A percentile compares a stretch with the other conserved stretches of the same genome.
These are phyloP conservation scores for Pantelozetes paolii DNA, from an alignment of 2,888 invertebrate genomes.

Conservation along the genomic window DNA sequence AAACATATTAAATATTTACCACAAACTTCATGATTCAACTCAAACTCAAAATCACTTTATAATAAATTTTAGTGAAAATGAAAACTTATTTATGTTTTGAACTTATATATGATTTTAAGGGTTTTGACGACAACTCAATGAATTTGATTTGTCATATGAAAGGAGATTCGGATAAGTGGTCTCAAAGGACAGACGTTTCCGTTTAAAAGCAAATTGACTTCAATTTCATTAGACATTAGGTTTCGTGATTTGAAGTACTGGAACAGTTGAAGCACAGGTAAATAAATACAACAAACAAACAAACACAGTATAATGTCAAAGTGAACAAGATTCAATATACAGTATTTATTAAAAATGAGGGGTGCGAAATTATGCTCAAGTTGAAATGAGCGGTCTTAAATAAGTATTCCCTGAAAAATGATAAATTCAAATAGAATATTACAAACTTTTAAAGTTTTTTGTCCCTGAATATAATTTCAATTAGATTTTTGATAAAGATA, in stretches of 20 bases:
- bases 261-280: not conserved
- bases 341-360: too few relatives aligned
- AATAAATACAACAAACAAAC: too few relatives aligned
- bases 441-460: too few relatives aligned
- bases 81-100: not conserved
- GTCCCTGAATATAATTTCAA: too few relatives aligned
- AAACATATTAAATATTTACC: not conserved
- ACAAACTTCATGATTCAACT: not conserved
- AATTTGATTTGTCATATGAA: not conserved
- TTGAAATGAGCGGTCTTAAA: too few relatives aligned
- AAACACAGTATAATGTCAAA: too few relatives aligned
- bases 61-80: not conserved
- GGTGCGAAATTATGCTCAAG: too few relatives aligned
- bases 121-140: not conserved
- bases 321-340: too few relatives aligned
- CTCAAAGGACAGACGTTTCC: slow-evolving; percentile 6
- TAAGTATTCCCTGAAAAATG: too few relatives aligned
- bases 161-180: slow-evolving; percentile 27
- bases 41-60: not conserved
- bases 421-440: too few relatives aligned
- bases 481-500: too few relatives aligned
- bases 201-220: not conserved
- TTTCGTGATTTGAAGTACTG: not conserved
- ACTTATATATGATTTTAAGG: not conserved
- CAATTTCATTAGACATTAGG: not conserved